Base-by-base conservation (phyloP, 1,140 invertebrate species). In the Sycophaga agraensis region DNA sequence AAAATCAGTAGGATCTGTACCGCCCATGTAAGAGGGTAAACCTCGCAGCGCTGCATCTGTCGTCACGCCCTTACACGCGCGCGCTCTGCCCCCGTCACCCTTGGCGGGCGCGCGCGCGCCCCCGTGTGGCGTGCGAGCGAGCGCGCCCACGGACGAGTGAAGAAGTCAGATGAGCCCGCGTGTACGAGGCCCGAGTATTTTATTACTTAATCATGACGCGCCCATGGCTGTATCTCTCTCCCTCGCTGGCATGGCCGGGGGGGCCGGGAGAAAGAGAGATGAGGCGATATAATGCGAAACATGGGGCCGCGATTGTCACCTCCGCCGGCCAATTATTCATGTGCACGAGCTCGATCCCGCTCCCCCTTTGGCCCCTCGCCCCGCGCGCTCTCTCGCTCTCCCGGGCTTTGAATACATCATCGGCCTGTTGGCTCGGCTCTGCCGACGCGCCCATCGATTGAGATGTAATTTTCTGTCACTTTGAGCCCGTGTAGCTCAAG, bases 141-240 rank as follows among this genome's bases (percentile, higher is more conserved):
- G 14, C 7, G 26, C 6, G 4, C 11, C n/a, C 37, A 53, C 42
- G 50, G 16, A 48, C 39, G 12, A 22, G 7, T 9, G 42, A 61
- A 61, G 50, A 54, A 61, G 59, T 54, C 59, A 54, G 28, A 53
- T 24, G 57, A 50, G 42, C 11, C 11, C n/a, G 46, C 26, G 37
- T 31, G 57, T 43, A 50, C 50, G 34, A 26, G 40, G 22, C 43
- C 45, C 34, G 31, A 55, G 49, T 56, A 46, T 62, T 62, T 62
- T 62, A 62, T 62, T 62, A 62, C 59, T 62, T 56, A 62, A 62
- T 62, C 59, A 62, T 42, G 45, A 56, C 35, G 53, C 58, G 40
- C 28, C 2, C n/a, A 14, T 56, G 19, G 11, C 14, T 43, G 14
- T 46, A 11, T 31, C 17, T 40, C 35, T 22, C 8, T 43, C 7